Base-by-base conservation (phyloP, 2,113 vertebrate species). In the Rhinopomastus cyanomelas region DNA sequence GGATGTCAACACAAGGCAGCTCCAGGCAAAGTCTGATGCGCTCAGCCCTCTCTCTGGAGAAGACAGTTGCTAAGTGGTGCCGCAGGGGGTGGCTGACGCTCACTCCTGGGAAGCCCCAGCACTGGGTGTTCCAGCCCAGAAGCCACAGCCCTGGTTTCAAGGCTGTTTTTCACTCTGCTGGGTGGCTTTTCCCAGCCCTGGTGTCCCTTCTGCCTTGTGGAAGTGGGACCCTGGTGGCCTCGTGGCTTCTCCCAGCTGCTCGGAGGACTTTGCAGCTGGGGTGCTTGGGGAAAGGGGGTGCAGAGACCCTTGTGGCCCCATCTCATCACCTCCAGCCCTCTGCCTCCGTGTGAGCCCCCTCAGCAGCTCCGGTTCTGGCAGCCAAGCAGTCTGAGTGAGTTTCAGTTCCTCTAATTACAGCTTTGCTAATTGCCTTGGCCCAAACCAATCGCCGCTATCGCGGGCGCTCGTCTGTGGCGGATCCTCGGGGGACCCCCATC, bases 301-400 rank as follows among this genome's bases (percentile, higher is more conserved):
- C 36, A 57, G 60, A 53, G 5, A 8, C 2, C 19, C 67, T 34
- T 26, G 27, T 44, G 39, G 6, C 16, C 46, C 60, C n/a, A 19
- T 8, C 5, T 0, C 0, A 1, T 18, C 19, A 13, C 16, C 36
- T 67, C 66, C 60, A 72, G 13, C 42, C 37, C 61, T 39, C 44
- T 52, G 23, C 51, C 52, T 53, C 48, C 27, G 29, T 22, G 25
- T 1, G 3, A 59, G 23, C 48, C 32, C 21, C 49, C 34, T 39
- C 22, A 18, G 13, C 21, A n/a, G 14, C 34, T 36, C 16, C 2
- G 13, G 6, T 16, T 46, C 32, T 29, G 29, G 25, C 12, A 9
- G 25, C n/a, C 5, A 2, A 27, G 8, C 15, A 27, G 17, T n/a
- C 32, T 39, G 0, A 64, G 10, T 0, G 4, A 81, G 39, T 59